These are phyloP conservation scores for Echinarachnius parma DNA, from an alignment of 53 echinoderm and acorn worm genomes.

Conservation along the genomic window DNA sequence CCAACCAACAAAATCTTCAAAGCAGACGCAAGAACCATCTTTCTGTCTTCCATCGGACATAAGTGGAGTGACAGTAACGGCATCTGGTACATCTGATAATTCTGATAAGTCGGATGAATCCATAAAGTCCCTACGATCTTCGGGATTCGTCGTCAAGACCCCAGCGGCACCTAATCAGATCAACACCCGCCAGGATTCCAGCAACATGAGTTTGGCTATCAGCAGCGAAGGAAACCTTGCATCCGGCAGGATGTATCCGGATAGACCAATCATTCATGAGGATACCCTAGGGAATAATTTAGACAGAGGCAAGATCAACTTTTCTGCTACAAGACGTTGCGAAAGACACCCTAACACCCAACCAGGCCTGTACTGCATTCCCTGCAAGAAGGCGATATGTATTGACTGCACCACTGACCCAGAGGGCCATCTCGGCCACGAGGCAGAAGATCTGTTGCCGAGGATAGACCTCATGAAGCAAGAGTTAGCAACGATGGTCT, in stretches of 20 bases:
- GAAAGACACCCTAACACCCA: not conserved
- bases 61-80: not conserved
- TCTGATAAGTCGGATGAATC: not conserved
- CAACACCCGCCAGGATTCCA: too few species aligned
- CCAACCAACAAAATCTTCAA: too few species aligned
- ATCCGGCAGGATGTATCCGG: not conserved
- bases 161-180: conserved; percentile 5
- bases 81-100: not conserved
- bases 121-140: conserved; percentile 2
- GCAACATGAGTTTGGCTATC: conserved; percentile 11
- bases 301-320: too few species aligned
- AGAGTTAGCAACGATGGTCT: not conserved
- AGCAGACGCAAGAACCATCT: too few species aligned
- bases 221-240: conserved; percentile 29
- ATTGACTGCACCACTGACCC: not conserved
- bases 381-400: conserved; percentile 17
- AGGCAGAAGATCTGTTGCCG: not conserved
- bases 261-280: too few species aligned
- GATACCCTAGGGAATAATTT: too few species aligned
- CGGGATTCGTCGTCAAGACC: not conserved
- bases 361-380: not conserved
- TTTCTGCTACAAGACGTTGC: conserved; percentile 16
- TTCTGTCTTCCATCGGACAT: too few species aligned
- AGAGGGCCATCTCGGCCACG: conserved; percentile 30
- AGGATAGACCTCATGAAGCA: not conserved